phyloP scores from a whole-genome alignment of 2,888 invertebrate species.

The Drosophila robusta region DNA sequence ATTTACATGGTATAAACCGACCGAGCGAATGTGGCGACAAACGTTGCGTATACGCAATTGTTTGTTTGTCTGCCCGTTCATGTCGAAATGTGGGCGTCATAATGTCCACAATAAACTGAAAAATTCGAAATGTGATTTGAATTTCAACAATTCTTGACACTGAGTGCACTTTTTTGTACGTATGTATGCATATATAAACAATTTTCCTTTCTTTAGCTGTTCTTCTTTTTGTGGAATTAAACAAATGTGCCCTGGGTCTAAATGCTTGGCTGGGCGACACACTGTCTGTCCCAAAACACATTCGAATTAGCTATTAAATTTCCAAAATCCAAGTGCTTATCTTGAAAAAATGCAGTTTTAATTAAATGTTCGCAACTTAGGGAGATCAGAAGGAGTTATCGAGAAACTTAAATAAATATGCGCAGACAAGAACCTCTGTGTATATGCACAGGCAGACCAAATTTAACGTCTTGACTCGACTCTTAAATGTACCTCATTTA shows the following conservation, averaged over 20 bases:
- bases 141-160: conserved; percentile 36
- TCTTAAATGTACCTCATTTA: conserved; percentile 13
- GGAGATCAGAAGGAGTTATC: background rate
- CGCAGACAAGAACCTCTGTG: background rate
- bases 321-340: no score
- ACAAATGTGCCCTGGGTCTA: no score
- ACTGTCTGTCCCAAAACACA: no score
- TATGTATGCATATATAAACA: background rate
- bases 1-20: conserved; percentile 27
- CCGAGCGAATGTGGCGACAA: conserved; percentile 12
- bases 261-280: no score
- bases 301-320: no score
- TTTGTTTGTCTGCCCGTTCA: conserved; percentile 31
- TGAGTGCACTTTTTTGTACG: background rate
- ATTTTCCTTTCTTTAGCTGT: background rate
- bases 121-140: conserved; percentile 45
- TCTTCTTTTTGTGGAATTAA: no score
- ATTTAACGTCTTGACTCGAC: background rate
- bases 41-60: conserved; percentile 68
- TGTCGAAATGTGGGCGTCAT: conserved; percentile 53
- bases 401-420: background rate
- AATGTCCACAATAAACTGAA: conserved; percentile 28
- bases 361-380: background rate
- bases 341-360: no score
- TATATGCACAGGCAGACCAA: background rate